A percentile compares a stretch with the other conserved stretches of the same genome.
These are phyloP conservation scores for Arctia plantaginis DNA, from an alignment of 2,888 invertebrate species.

Conservation along the genomic window DNA sequence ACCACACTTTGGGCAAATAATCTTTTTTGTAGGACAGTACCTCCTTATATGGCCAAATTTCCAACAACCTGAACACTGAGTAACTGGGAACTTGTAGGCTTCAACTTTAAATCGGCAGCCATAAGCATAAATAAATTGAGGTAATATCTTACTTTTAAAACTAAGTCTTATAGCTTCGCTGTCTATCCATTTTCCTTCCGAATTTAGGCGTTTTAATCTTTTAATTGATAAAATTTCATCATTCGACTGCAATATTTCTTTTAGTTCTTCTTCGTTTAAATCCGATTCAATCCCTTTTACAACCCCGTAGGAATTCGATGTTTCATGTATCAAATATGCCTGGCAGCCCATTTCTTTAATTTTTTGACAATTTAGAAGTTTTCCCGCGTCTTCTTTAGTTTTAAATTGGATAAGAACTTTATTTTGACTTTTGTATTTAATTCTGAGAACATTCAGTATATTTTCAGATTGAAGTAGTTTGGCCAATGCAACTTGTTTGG, in stretches of 20 bases:
- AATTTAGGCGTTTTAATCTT: no score
- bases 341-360: not conserved
- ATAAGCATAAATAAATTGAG: no score
- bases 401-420: not conserved
- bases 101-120: slow-evolving; percentile 22
- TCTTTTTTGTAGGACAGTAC: no score
- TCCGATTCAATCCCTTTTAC: slow-evolving; percentile 34
- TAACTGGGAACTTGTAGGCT: slow-evolving; percentile 18
- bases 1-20: no score
- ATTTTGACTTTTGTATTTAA: not conserved
- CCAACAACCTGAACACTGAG: slow-evolving; percentile 18
- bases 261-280: slow-evolving; percentile 31
- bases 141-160: no score
- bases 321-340: not conserved
- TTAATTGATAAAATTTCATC: slow-evolving; percentile 11
- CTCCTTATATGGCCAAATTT: slow-evolving; percentile 8
- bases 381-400: not conserved
- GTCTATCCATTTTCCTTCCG: no score
- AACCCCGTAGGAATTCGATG: slow-evolving; percentile 28
- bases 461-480: no score
- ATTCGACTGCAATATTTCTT: not conserved
- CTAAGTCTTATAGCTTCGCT: no score
- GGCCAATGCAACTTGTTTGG: no score
- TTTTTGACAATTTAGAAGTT: not conserved
- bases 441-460: no score